Conservation (phyloP, 1,140 invertebrate genomes). For the Tigriopus japonicus region DNA sequence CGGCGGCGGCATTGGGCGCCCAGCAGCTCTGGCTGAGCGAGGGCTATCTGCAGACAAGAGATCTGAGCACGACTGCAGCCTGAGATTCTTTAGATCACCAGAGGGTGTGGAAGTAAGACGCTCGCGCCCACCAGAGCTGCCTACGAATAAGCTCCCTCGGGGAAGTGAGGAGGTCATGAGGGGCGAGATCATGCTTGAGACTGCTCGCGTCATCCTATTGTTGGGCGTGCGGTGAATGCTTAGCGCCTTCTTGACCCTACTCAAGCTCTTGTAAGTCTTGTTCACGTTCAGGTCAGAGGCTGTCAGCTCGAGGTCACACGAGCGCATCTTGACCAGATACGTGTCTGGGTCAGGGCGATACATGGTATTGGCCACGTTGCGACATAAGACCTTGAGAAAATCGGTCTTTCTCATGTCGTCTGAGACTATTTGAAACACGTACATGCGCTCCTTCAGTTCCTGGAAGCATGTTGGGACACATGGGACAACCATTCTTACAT, state of each 20-base stretch:
- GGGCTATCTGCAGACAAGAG: slow-evolving; percentile 6
- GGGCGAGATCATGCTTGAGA: slow-evolving; percentile 84
- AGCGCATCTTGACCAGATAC: slow-evolving; percentile 49
- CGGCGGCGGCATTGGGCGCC: background rate
- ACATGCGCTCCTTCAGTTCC: slow-evolving; percentile 66
- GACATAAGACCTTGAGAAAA: slow-evolving; percentile 58
- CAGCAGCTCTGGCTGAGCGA: background rate
- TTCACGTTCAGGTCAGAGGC: slow-evolving; percentile 55
- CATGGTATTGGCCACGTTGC: slow-evolving; percentile 43
- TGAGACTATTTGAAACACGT: slow-evolving; percentile 61
- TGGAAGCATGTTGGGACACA: slow-evolving; percentile 33
- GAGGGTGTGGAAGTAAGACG: slow-evolving; percentile 6
- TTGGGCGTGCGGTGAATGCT: slow-evolving; percentile 86
- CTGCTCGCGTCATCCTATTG: slow-evolving; percentile 62
- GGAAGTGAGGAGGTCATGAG: slow-evolving; percentile 17
- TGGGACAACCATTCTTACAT: background rate
- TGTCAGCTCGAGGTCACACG: slow-evolving; percentile 59
- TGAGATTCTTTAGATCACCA: background rate
- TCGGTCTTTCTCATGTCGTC: slow-evolving; percentile 55
- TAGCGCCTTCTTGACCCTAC: slow-evolving; percentile 71
- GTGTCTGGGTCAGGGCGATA: slow-evolving; percentile 39
- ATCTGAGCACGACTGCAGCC: slow-evolving; percentile 4
- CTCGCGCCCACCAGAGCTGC: background rate
- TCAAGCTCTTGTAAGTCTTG: slow-evolving; percentile 29
- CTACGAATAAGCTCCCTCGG: slow-evolving; percentile 4